These are phyloP conservation scores for Staurois parvus DNA, from an alignment of 2,797 vertebrate genomes.

Conservation along the genomic window DNA sequence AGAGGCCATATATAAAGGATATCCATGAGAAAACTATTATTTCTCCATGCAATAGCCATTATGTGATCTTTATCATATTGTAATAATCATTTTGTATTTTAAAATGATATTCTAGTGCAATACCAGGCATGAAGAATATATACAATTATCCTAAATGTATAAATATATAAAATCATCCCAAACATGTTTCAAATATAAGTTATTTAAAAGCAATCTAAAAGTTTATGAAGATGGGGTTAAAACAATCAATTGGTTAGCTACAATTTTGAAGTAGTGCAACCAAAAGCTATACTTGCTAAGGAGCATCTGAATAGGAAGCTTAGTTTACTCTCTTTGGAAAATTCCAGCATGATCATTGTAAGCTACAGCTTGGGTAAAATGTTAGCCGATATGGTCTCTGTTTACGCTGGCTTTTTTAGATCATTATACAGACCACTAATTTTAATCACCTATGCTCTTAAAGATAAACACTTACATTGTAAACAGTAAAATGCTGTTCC, in stretches of 20 bases:
- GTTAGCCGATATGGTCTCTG: not conserved
- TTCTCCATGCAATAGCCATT: not conserved
- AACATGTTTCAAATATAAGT: no score
- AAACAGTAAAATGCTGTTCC: slow-evolving; percentile 7
- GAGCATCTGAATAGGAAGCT: not conserved
- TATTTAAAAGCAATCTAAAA: no score
- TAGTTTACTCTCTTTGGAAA: not conserved
- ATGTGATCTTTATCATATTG: not conserved
- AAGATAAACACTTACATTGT: not conserved
- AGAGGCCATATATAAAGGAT: slow-evolving; percentile 30
- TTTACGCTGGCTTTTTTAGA: not conserved
- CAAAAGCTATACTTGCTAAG: no score
- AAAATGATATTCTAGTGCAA: not conserved
- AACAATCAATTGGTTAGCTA: no score
- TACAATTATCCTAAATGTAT: no score
- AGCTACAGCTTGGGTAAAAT: not conserved
- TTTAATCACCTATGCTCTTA: not conserved
- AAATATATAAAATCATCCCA: no score
- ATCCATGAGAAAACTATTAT: not conserved
- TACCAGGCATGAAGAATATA: not conserved
- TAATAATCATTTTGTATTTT: not conserved
- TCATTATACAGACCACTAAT: slow-evolving; percentile 6
- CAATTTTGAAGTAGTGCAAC: no score
- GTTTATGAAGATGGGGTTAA: no score
- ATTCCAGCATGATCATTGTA: not conserved